Evolutionary conservation across 1,140 invertebrate species (phyloP), one percentile per base, ranked within the genome.

Genomic region (Apis cerana): DNA sequence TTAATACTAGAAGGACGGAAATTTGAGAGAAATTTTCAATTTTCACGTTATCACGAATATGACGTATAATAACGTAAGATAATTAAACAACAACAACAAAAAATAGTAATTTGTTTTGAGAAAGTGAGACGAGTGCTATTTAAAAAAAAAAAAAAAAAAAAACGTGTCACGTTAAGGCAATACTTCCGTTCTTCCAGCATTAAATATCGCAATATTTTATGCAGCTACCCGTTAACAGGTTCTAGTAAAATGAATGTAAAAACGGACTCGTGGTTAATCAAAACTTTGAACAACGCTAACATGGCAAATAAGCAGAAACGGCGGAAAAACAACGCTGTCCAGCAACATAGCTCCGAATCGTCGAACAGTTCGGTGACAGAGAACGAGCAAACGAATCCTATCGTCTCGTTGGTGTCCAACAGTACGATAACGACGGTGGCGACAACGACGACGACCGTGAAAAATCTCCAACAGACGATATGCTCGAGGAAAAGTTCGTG

Each of bases 251-350:
- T 74, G 11, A 93, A 91, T 62, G 82, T 93, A n/a, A 93, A 92
- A 81, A 93, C 93, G 17, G 92, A 94, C 84, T 92, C 91, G 50
- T 94, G 93, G 93, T 85, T 94, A 64, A 89, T 94, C 61, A 89
- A 89, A 68, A 93, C 92, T n/a, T 79, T 94, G 62, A 93, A 91
- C 72, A 91, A 91, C 64, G 85, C 82, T 21, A 90, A 80, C 54
- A 87, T 89, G 82, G 79, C 80, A 33, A 84, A 77, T 33, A 89
- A 85, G 48, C 79, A 89, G 59, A 87, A 86, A 59, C 69, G 72
- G 61, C 69, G 74, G 11, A 80, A 80, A 59, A 82, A 77, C 48
- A 72, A 82, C 27, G 33, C 70, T 8, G 54, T 65, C 15, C 62
- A 17, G 19, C 80, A 17, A n/a, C 80, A 50, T 17, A 89, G 75